Conservation (phyloP, 2,113 vertebrate genomes). For the Mohoua ochrocephala region DNA sequence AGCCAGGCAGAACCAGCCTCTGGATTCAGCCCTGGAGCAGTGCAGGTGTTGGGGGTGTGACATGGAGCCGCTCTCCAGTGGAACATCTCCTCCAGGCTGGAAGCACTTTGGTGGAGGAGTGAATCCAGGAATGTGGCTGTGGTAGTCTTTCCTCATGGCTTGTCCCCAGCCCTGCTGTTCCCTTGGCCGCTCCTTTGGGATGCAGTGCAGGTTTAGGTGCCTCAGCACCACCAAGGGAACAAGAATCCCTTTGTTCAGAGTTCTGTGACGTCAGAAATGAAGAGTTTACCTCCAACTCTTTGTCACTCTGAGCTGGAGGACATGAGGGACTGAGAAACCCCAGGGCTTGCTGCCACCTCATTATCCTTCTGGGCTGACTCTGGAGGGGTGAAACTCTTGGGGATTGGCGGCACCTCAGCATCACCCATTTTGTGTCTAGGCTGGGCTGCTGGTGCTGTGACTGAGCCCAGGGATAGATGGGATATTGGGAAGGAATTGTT, state of each 20-base stretch:
- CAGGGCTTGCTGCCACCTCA: neutral
- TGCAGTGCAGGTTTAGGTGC: neutral
- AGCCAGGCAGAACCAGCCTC: neutral
- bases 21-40: neutral
- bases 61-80: neutral
- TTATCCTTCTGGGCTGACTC: neutral
- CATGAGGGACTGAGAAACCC: neutral
- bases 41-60: neutral
- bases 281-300: neutral
- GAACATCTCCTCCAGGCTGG: neutral
- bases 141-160: neutral
- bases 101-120: neutral
- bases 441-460: neutral
- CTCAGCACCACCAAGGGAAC: neutral
- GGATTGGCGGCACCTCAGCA: neutral
- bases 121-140: neutral
- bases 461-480: neutral
- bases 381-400: neutral
- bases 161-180: neutral
- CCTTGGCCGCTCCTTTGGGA: neutral
- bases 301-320: neutral
- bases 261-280: neutral
- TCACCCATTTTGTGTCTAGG: neutral
- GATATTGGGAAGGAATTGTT: neutral
- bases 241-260: neutral